phyloP scores from a whole-genome alignment of 2,797 vertebrate genomes.

The Podarcis siculus region DNA sequence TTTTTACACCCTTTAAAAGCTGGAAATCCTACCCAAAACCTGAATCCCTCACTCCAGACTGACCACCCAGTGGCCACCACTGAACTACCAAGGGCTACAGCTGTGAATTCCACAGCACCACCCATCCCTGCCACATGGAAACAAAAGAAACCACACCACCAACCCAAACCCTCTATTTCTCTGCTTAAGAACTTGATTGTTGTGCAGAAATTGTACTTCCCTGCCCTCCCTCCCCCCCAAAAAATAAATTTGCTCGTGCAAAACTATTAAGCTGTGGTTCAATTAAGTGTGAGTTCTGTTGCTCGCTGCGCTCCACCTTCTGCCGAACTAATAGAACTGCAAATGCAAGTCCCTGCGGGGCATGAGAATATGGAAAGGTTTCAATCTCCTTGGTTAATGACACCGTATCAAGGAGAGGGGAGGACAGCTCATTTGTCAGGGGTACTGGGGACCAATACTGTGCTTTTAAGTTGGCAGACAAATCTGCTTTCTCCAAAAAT shows the following conservation, averaged over 20 bases:
- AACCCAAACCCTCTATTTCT: background rate
- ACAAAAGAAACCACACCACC: background rate
- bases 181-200: background rate
- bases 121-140: rapidly evolving
- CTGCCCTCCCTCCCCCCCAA: background rate
- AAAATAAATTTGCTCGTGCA: constrained; percentile 53
- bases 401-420: constrained; percentile 10
- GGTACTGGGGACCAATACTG: background rate
- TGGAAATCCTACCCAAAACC: constrained; percentile 10
- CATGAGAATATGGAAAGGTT: background rate
- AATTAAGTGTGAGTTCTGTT: rapidly evolving
- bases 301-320: rapidly evolving
- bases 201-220: background rate
- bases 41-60: background rate
- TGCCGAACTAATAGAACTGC: background rate
- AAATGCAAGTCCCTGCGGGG: background rate
- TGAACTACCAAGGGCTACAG: background rate
- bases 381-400: background rate
- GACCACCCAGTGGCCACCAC: background rate
- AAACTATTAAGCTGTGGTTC: rapidly evolving
- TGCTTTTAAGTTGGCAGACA: background rate
- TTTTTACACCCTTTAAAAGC: constrained; percentile 7
- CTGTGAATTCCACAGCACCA: background rate
- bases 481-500: constrained; percentile 7
- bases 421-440: constrained; percentile 8